phyloP scores from a whole-genome alignment of 30 jellyfish, hydroid and myxozoan species.

The Aurelia coerulea region DNA sequence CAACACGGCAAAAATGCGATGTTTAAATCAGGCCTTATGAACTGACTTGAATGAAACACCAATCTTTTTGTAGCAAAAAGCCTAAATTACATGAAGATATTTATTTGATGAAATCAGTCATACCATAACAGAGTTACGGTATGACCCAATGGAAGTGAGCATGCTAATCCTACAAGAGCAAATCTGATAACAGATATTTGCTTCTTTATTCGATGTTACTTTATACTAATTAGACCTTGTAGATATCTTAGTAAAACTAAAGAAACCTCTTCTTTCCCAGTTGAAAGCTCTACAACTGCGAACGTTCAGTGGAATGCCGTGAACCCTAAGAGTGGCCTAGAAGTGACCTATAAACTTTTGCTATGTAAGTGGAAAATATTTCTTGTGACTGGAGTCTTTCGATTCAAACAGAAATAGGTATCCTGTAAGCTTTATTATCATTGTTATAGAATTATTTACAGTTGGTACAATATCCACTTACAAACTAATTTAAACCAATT shows the following conservation, averaged over 20 bases:
- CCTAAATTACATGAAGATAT: too few relatives aligned
- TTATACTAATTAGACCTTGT: not conserved
- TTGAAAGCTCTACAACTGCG: constrained; percentile 80
- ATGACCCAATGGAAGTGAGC: not conserved
- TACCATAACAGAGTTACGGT: not conserved
- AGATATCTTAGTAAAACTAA: not conserved
- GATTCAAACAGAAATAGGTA: not conserved
- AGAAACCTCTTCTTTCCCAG: constrained; percentile 17
- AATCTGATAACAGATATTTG: too few relatives aligned
- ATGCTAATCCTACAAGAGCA: not conserved
- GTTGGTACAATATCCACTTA: too few relatives aligned
- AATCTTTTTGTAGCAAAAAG: too few relatives aligned
- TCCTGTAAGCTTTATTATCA: not conserved
- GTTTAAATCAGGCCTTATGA: too few relatives aligned
- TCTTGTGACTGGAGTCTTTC: not conserved
- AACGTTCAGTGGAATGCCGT: constrained; percentile 66
- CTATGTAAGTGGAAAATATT: constrained; percentile 29
- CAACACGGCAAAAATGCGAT: too few relatives aligned
- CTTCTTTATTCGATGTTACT: not conserved
- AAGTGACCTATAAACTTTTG: constrained; percentile 54
- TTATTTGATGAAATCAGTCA: too few relatives aligned
- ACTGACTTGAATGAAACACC: too few relatives aligned
- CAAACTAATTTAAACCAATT: too few relatives aligned
- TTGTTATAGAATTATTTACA: too few relatives aligned
- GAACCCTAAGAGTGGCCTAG: constrained; percentile 79